Evolutionary conservation across 1,140 invertebrate species (phyloP).

Genomic region (Megathymus violae): DNA sequence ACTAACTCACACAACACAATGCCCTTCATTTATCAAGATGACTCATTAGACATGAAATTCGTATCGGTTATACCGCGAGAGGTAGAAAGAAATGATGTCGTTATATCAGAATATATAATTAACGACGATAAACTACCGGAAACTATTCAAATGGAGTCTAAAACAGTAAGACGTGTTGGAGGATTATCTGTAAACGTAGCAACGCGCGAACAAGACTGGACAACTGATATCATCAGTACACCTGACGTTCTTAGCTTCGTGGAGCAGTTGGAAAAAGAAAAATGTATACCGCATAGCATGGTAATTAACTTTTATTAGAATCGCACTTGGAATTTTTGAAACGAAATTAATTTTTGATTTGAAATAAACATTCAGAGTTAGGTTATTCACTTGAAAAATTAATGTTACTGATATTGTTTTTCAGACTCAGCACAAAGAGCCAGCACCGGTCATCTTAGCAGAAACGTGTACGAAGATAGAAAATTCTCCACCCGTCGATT

Average conservation of each 20-base stretch:
- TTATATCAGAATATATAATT: slow-evolving; percentile 59
- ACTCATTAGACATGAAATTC: slow-evolving; percentile 67
- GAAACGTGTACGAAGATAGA: slow-evolving; percentile 44
- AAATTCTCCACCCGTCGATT: slow-evolving; percentile 53
- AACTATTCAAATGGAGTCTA: slow-evolving; percentile 8
- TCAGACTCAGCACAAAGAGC: slow-evolving; percentile 47
- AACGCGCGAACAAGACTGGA: slow-evolving; percentile 40
- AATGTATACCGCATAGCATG: slow-evolving; percentile 46
- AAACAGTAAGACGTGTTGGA: slow-evolving; percentile 25
- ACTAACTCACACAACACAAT: slow-evolving; percentile 58
- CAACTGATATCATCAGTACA: slow-evolving; percentile 64
- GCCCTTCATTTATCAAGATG: slow-evolving; percentile 71
- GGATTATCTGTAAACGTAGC: slow-evolving; percentile 57
- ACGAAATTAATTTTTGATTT: too few relatives aligned
- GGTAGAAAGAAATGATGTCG: slow-evolving; percentile 60
- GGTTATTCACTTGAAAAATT: too few relatives aligned
- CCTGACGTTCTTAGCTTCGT: slow-evolving; percentile 73
- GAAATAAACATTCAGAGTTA: too few relatives aligned
- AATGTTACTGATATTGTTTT: too few relatives aligned
- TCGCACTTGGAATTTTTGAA: not conserved
- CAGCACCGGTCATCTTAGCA: slow-evolving; percentile 37
- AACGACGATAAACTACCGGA: slow-evolving; percentile 37
- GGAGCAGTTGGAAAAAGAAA: slow-evolving; percentile 73
- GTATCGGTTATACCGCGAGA: slow-evolving; percentile 64
- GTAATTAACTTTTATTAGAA: slow-evolving; percentile 44